Evolutionary conservation across 2,797 vertebrate genomes (phyloP).

Genomic region (Poeciliopsis gracilis): DNA sequence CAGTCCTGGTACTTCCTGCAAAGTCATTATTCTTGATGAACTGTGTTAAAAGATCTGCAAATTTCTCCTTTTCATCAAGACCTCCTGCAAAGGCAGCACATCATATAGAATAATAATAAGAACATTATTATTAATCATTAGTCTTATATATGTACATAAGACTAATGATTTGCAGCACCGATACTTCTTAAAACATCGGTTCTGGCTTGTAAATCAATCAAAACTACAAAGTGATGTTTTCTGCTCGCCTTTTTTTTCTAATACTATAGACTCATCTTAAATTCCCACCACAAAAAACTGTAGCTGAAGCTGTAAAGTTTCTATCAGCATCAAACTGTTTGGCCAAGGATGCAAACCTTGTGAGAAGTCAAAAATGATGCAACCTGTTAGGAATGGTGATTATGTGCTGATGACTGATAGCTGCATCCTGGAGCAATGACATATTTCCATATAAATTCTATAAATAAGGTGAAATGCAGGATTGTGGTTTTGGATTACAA

Average conservation of each 20-base stretch:
- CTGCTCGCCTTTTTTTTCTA: neutral
- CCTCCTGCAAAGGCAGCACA: neutral
- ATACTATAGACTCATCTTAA: neutral
- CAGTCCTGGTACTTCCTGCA: neutral
- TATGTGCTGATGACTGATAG: conserved; percentile 25
- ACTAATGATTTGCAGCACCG: neutral
- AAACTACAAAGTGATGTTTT: neutral
- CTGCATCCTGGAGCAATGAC: conserved; percentile 43
- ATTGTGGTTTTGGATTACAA: neutral
- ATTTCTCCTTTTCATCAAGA: neutral
- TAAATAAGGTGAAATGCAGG: neutral
- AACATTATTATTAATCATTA: too few species aligned
- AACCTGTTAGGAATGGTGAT: conserved; percentile 37
- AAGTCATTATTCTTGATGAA: neutral
- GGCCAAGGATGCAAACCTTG: conserved; percentile 31
- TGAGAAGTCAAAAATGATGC: neutral
- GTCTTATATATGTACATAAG: too few species aligned
- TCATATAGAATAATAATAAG: neutral
- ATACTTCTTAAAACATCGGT: neutral
- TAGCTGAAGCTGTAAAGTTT: neutral
- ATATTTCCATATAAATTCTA: conserved; percentile 3
- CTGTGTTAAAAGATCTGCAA: neutral
- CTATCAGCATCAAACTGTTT: neutral
- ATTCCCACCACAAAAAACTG: neutral
- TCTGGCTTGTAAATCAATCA: neutral